phyloP scores from a whole-genome alignment of 92 coral and sea anemone species.

The Epizoanthus fatuus region DNA sequence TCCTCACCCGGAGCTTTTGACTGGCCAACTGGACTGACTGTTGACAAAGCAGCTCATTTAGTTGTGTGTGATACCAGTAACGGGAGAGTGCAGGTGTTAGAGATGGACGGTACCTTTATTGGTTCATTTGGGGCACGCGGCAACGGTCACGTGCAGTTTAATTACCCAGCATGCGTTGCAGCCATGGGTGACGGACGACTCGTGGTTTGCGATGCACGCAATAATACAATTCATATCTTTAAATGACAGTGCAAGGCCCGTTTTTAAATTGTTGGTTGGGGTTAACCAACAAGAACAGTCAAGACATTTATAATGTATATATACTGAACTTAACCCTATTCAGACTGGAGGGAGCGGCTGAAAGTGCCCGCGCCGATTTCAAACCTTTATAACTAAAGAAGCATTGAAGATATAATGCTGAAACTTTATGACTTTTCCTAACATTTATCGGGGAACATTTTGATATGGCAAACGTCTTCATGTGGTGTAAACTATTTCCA shows the following conservation, averaged over 20 bases:
- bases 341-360: too few species aligned
- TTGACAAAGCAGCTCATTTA: slow-evolving; percentile 58
- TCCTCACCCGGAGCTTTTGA: slow-evolving; percentile 50
- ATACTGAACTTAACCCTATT: too few species aligned
- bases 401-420: too few species aligned
- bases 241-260: not conserved
- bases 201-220: slow-evolving; percentile 56
- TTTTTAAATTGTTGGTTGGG: not conserved
- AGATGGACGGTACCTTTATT: slow-evolving; percentile 47
- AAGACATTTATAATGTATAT: too few species aligned
- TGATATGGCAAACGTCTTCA: too few species aligned
- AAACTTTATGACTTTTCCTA: too few species aligned
- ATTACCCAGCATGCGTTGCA: slow-evolving; percentile 49
- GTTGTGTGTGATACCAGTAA: slow-evolving; percentile 64
- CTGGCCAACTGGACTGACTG: slow-evolving; percentile 54
- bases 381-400: too few species aligned
- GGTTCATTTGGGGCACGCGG: slow-evolving; percentile 57
- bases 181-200: slow-evolving; percentile 56
- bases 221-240: slow-evolving; percentile 46
- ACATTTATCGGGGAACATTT: too few species aligned
- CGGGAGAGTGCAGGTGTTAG: slow-evolving; percentile 54
- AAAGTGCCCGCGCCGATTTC: too few species aligned
- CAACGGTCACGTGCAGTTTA: slow-evolving; percentile 24
- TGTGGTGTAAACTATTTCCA: too few species aligned
- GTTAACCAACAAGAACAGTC: too few species aligned